These are phyloP conservation scores for Drosophila jambulina DNA, from an alignment of 1,140 invertebrate genomes.

Conservation along the genomic window DNA sequence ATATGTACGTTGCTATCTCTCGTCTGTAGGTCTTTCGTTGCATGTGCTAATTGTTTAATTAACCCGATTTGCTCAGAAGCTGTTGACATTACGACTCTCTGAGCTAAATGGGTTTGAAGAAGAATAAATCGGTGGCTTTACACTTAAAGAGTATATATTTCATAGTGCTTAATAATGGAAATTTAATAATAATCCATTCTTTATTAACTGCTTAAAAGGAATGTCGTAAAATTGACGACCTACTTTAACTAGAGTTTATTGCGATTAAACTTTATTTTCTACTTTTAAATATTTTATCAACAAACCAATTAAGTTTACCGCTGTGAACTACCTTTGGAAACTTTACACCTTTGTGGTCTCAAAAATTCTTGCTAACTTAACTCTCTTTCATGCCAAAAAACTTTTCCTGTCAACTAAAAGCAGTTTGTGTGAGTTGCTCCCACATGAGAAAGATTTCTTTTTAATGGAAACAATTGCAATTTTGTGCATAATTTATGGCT, in stretches of 20 bases:
- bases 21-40: slow-evolving; percentile 9
- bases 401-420: slow-evolving; percentile 26
- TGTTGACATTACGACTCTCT: slow-evolving; percentile 23
- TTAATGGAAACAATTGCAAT: slow-evolving; percentile 81
- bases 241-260: no score
- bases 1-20: slow-evolving; percentile 21
- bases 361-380: slow-evolving; percentile 6
- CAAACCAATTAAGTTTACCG: slow-evolving; percentile 1
- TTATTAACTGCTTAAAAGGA: no score
- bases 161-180: background rate
- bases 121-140: background rate
- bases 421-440: slow-evolving; percentile 9
- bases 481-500: slow-evolving; percentile 75
- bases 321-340: background rate
- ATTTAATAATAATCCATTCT: background rate
- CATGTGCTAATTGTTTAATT: slow-evolving; percentile 68
- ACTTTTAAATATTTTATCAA: background rate
- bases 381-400: slow-evolving; percentile 22
- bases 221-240: no score
- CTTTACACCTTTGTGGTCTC: slow-evolving; percentile 7
- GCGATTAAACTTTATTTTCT: background rate
- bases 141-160: background rate
- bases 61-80: slow-evolving; percentile 36
- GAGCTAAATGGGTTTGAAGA: background rate
- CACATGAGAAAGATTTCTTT: slow-evolving; percentile 43